Conservation (phyloP, 2,888 invertebrate genomes). For the Chironomus tentans region DNA sequence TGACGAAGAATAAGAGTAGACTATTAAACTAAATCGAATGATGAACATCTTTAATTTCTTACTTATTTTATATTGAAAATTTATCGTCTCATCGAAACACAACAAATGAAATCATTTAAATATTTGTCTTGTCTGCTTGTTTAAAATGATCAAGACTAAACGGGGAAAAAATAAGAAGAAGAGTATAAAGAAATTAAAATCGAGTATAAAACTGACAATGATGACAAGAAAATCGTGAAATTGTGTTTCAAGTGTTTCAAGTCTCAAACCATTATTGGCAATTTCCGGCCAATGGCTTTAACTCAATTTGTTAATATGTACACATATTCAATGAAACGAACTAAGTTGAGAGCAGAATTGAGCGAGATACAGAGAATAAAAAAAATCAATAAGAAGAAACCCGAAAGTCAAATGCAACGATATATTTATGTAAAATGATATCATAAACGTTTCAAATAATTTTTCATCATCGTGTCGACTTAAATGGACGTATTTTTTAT, state of each 20-base stretch:
- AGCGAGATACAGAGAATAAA: not conserved
- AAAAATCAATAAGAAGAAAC: not conserved
- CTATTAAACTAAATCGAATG: not conserved
- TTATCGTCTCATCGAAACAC: not conserved
- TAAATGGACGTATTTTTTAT: not conserved
- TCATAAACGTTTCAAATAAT: not conserved
- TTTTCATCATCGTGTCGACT: not conserved
- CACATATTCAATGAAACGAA: not conserved
- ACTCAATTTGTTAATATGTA: not conserved
- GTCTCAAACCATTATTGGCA: slow-evolving; percentile 12
- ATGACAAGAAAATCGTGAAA: slow-evolving; percentile 12
- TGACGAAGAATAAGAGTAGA: not conserved
- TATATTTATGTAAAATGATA: slow-evolving; percentile 4
- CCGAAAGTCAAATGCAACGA: not conserved
- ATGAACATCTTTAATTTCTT: no score
- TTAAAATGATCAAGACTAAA: not conserved
- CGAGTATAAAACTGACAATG: not conserved
- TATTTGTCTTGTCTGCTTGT: slow-evolving; percentile 3
- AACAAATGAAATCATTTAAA: slow-evolving; percentile 1
- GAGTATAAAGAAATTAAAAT: no score
- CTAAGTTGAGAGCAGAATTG: not conserved
- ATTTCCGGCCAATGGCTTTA: slow-evolving; percentile 16
- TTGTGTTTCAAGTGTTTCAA: not conserved
- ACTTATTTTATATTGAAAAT: not conserved
- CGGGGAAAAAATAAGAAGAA: not conserved